Evolutionary conservation across 92 coral and sea anemone species (phyloP).

Genomic region (Phenganax subtilis): DNA sequence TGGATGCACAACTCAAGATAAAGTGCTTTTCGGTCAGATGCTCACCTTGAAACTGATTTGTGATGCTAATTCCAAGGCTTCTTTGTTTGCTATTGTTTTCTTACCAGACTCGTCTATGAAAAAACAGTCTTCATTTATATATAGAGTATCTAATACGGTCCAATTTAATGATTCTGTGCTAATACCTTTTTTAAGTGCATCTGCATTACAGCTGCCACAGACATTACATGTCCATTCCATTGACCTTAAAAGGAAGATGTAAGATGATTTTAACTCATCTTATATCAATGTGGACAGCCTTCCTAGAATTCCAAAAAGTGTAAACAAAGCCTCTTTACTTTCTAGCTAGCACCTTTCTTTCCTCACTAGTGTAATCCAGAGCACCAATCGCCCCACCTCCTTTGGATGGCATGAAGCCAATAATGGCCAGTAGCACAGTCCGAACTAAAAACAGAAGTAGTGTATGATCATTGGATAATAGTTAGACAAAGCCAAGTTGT

Average conservation of each 20-base stretch:
- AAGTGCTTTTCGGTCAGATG: background rate
- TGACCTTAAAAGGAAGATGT: conserved; percentile 51
- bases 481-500: too few species aligned
- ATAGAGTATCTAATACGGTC: background rate
- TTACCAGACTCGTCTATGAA: conserved; percentile 57
- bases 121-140: background rate
- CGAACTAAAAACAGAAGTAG: conserved; percentile 54
- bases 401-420: conserved; percentile 97
- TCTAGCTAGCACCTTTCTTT: conserved; percentile 77
- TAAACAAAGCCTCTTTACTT: conserved; percentile 49
- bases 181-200: conserved; percentile 57
- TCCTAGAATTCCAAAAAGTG: background rate
- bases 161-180: background rate
- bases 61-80: conserved; percentile 82
- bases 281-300: background rate
- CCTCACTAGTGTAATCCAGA: conserved; percentile 89
- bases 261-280: background rate
- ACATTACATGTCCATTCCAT: conserved; percentile 78
- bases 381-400: conserved; percentile 99
- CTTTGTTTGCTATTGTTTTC: conserved; percentile 63
- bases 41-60: conserved; percentile 89
- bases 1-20: background rate
- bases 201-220: conserved; percentile 63
- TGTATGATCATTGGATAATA: background rate
- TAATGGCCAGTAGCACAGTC: conserved; percentile 90